Conservation (phyloP, 2,113 vertebrate species). For the Columba livia region DNA sequence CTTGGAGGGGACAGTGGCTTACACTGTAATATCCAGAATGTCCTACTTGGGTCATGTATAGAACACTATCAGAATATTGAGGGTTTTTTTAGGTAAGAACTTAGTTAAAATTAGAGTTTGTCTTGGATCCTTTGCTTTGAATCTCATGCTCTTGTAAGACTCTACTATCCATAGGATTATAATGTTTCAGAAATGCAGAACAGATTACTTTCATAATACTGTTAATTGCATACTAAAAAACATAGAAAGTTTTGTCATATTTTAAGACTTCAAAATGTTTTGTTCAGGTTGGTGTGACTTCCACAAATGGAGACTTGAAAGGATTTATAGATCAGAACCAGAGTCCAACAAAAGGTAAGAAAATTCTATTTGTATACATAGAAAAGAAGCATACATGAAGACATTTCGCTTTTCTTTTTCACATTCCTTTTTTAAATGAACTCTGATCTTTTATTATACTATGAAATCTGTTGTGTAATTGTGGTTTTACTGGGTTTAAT, state of each 20-base stretch:
- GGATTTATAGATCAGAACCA: conserved; percentile 81
- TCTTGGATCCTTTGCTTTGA: neutral
- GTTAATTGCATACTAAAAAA: neutral
- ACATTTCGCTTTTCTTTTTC: neutral
- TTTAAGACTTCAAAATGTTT: conserved; percentile 67
- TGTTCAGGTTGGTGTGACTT: conserved; percentile 77
- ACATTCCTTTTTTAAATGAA: neutral
- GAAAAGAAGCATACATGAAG: neutral
- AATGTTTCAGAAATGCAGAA: neutral
- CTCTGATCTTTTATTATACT: neutral
- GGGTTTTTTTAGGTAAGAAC: neutral
- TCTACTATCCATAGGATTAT: neutral
- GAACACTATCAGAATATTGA: neutral
- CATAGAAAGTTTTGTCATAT: neutral
- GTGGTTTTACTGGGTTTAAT: neutral
- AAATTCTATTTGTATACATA: neutral
- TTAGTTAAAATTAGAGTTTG: neutral
- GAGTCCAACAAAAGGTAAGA: conserved; percentile 80
- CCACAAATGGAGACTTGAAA: conserved; percentile 77
- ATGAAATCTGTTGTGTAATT: neutral
- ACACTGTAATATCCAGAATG: neutral
- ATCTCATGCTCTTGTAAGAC: neutral
- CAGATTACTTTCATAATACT: neutral
- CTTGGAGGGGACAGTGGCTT: neutral
- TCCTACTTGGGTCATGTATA: neutral